Percentiles rank a stretch among this genome's conserved stretches.
phyloP scores from a whole-genome alignment of 92 coral and sea anemone genomes.

The Parazoanthus swiftii region DNA sequence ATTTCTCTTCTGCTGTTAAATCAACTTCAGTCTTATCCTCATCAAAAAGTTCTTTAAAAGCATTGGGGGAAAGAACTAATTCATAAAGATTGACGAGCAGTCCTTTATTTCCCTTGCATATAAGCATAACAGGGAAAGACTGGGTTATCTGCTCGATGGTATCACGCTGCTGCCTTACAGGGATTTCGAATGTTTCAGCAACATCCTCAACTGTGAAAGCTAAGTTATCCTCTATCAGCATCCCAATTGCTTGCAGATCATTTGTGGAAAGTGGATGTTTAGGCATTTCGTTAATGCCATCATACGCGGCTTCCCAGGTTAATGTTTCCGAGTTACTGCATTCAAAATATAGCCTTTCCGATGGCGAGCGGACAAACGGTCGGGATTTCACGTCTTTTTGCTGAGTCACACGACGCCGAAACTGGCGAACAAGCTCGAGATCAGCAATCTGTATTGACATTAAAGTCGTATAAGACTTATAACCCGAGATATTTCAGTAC shows the following conservation, averaged over 20 bases:
- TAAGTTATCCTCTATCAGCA: constrained; percentile 37
- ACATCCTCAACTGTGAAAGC: constrained; percentile 34
- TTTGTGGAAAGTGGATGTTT: constrained; percentile 32
- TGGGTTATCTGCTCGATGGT: constrained; percentile 29
- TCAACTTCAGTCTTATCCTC: constrained; percentile 23
- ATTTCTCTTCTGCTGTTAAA: constrained; percentile 21
- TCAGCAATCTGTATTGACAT: constrained; percentile 30
- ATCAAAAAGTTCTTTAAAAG: constrained; percentile 29
- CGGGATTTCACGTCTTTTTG: constrained; percentile 31
- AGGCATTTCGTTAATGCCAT: constrained; percentile 31
- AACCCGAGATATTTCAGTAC: constrained; percentile 29
- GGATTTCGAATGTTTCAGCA: constrained; percentile 32
- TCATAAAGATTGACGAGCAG: constrained; percentile 41
- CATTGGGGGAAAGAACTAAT: constrained; percentile 40
- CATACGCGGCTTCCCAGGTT: constrained; percentile 39
- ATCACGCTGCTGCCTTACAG: constrained; percentile 11
- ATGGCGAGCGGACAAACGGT: constrained; percentile 32
- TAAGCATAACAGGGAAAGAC: constrained; percentile 40
- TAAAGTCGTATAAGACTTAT: constrained; percentile 24
- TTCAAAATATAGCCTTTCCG: constrained; percentile 27
- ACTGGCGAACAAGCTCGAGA: constrained; percentile 32
- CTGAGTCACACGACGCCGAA: constrained; percentile 28
- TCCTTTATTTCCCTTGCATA: constrained; percentile 30
- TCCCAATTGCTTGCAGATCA: constrained; percentile 29
- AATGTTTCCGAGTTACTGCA: constrained; percentile 35